Conservation (phyloP, 1,140 invertebrate genomes). For the Cherax destructor region DNA sequence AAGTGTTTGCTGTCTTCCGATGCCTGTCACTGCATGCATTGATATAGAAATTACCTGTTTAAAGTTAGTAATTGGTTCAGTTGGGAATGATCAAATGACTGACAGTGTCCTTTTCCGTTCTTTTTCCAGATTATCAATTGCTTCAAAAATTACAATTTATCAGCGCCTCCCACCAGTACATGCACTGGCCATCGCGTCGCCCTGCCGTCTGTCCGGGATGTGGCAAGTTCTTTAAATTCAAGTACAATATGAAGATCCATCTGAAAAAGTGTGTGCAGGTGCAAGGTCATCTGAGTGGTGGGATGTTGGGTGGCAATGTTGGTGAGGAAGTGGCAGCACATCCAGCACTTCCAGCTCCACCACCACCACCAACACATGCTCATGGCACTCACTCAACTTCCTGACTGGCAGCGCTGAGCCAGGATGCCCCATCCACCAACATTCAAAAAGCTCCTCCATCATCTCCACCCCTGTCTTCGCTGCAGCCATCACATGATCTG, state of each 20-base stretch:
- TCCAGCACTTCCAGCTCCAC: slow-evolving; percentile 60
- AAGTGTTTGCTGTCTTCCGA: slow-evolving; percentile 47
- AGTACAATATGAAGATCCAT: slow-evolving; percentile 73
- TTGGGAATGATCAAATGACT: slow-evolving; percentile 69
- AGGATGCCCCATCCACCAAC: slow-evolving; percentile 68
- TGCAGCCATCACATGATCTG: slow-evolving; percentile 34
- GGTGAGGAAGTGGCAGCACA: slow-evolving; percentile 59
- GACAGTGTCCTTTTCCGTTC: slow-evolving; percentile 71
- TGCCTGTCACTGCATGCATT: slow-evolving; percentile 69
- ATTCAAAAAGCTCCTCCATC: slow-evolving; percentile 45
- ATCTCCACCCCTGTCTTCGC: slow-evolving; percentile 40
- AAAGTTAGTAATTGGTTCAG: slow-evolving; percentile 68
- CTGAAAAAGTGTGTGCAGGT: slow-evolving; percentile 71
- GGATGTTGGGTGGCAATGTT: slow-evolving; percentile 54
- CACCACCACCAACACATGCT: slow-evolving; percentile 63
- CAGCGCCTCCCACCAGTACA: slow-evolving; percentile 72
- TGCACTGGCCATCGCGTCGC: slow-evolving; percentile 72
- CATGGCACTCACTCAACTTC: slow-evolving; percentile 70
- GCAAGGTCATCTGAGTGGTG: slow-evolving; percentile 68
- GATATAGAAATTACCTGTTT: slow-evolving; percentile 62
- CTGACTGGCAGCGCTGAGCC: slow-evolving; percentile 68
- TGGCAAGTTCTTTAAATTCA: slow-evolving; percentile 73
- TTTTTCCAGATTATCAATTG: slow-evolving; percentile 73
- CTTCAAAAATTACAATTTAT: slow-evolving; percentile 72
- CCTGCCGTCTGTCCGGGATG: slow-evolving; percentile 72